phyloP scores from a whole-genome alignment of 2,888 invertebrate species.

The Hyppa rectilinea region DNA sequence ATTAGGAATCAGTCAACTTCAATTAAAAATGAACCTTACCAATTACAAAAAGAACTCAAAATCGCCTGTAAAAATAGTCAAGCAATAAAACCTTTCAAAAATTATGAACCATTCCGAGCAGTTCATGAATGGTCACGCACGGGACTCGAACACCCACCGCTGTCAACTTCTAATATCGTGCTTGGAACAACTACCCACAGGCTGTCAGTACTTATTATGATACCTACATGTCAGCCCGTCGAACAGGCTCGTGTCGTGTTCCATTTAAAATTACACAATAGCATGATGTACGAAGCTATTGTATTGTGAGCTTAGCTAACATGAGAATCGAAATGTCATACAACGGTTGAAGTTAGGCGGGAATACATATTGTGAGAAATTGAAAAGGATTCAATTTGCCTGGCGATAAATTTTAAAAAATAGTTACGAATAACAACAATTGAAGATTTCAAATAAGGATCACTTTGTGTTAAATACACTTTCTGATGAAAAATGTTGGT shows the following conservation, averaged over 20 bases:
- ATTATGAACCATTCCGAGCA: constrained; percentile 4
- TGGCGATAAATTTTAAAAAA: not conserved
- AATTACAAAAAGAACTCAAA: constrained; percentile 20
- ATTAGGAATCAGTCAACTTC: constrained; percentile 15
- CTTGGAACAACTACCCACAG: constrained; percentile 59
- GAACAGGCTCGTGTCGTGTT: constrained; percentile 60
- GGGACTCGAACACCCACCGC: constrained; percentile 57
- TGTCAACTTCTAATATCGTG: constrained; percentile 57
- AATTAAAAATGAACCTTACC: constrained; percentile 30
- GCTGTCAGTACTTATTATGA: constrained; percentile 64
- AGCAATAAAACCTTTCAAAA: constrained; percentile 33
- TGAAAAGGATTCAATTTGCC: not conserved
- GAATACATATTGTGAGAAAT: not conserved
- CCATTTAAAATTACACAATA: constrained; percentile 66
- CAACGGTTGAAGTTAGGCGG: constrained; percentile 8
- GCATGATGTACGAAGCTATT: constrained; percentile 31
- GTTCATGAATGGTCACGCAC: constrained; percentile 55
- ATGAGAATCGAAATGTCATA: constrained; percentile 47
- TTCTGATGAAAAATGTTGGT: not conserved
- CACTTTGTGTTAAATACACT: not conserved
- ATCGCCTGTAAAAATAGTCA: constrained; percentile 1
- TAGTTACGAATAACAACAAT: not conserved
- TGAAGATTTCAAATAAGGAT: not conserved
- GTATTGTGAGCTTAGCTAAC: constrained; percentile 24
- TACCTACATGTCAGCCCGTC: constrained; percentile 56